Conservation (phyloP, 2,113 vertebrate genomes). For the Cyphomyrus discorhynchus region DNA sequence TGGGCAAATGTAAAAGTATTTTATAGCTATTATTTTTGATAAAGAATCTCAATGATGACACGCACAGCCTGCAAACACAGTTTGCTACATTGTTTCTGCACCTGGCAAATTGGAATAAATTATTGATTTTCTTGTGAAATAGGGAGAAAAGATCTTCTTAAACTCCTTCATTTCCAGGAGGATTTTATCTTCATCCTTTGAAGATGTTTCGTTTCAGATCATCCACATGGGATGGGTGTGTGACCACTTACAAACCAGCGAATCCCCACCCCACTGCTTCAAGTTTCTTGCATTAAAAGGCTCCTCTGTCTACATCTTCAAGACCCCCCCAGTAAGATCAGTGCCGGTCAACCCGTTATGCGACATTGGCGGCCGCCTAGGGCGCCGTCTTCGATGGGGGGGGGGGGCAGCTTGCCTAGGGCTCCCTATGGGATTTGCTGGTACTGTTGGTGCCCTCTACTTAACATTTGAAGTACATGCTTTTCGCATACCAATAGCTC, state of each 20-base stretch:
- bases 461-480: neutral
- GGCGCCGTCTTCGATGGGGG: neutral
- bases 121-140: neutral
- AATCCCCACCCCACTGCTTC: slow-evolving; percentile 58
- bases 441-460: neutral
- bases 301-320: slow-evolving; percentile 77
- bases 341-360: neutral
- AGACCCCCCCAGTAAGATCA: slow-evolving; percentile 74
- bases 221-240: slow-evolving; percentile 88
- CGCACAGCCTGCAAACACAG: neutral
- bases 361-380: neutral
- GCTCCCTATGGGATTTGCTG: neutral
- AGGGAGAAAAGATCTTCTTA: neutral
- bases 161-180: neutral
- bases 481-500: neutral
- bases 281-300: slow-evolving; percentile 85
- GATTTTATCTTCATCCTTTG: slow-evolving; percentile 37
- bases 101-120: neutral
- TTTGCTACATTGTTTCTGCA: neutral
- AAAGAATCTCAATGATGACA: neutral
- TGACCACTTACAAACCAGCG: slow-evolving; percentile 65
- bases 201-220: slow-evolving; percentile 65
- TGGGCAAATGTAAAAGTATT: neutral
- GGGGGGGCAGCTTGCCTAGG: neutral
- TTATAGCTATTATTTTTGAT: neutral